Conservation (phyloP, 1,140 invertebrate species). For the Drosophila sulfurigaster region DNA sequence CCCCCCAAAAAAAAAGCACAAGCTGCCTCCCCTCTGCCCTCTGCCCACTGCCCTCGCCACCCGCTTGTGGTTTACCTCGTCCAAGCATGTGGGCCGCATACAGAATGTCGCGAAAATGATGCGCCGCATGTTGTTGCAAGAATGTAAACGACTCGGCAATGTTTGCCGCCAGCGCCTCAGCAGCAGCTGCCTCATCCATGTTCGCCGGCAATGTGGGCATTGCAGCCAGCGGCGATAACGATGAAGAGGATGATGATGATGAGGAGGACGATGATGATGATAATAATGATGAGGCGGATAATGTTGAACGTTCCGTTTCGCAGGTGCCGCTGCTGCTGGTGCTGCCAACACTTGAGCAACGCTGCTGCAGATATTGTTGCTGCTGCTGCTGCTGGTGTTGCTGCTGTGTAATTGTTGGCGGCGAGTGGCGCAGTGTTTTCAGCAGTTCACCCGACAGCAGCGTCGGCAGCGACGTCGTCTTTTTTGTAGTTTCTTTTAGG, state of each 20-base stretch:
- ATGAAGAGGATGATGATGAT: constrained; percentile 52
- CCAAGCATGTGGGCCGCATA: constrained; percentile 83
- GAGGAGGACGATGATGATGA: constrained; percentile 47
- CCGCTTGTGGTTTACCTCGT: constrained; percentile 68
- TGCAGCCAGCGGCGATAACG: constrained; percentile 52
- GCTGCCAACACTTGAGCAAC: constrained; percentile 82
- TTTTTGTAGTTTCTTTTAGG: constrained; percentile 80
- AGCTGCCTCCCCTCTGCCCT: too few relatives aligned
- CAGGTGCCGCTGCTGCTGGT: constrained; percentile 80
- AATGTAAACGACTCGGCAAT: constrained; percentile 82
- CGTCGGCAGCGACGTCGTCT: constrained; percentile 37
- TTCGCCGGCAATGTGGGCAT: constrained; percentile 35
- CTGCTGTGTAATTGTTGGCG: constrained; percentile 44
- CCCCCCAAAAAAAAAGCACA: background rate
- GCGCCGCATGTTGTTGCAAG: constrained; percentile 80
- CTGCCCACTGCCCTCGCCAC: background rate
- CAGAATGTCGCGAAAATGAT: constrained; percentile 85
- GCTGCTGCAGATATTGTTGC: constrained; percentile 55
- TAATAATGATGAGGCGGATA: constrained; percentile 11
- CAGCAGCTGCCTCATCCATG: constrained; percentile 58
- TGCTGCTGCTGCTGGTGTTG: constrained; percentile 48
- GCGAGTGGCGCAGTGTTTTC: constrained; percentile 54
- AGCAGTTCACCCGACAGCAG: constrained; percentile 56
- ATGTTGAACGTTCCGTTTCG: constrained; percentile 72
- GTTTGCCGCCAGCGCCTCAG: constrained; percentile 73